Evolutionary conservation across 1,140 invertebrate genomes (phyloP), one percentile per base, ranked within the genome.

Genomic region (Zaprionus inermis): DNA sequence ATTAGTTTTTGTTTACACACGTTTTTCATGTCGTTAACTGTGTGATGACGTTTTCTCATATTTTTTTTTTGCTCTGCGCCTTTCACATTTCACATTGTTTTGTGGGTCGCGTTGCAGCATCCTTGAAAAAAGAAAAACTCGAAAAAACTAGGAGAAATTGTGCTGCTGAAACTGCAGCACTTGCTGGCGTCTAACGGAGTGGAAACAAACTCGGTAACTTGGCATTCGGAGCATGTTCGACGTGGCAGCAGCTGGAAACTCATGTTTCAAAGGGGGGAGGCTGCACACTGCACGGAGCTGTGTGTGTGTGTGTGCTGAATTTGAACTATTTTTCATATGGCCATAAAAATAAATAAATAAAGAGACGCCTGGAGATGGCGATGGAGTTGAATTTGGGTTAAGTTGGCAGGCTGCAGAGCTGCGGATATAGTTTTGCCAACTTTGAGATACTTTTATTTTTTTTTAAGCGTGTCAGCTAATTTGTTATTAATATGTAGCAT

Each of bases 1-100:
- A 86, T 90, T 90, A 90, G 81, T 90, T 90, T 81, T 90, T 90
- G 81, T 90, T 90, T 90, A 89, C 78, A 89, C 68, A 78, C 73
- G 72, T 85, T 90, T 74, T 79, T 76, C 80, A 80, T 79, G 73
- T 88, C 75, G 84, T 89, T 89, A 90, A 84, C 86, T 81, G 78
- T 81, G 81, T 81, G 74, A 84, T 78, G 79, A 38, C 71, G 70
- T 77, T 69, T 52, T 28, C 28, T 2, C 28, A n/a, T n/a, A n/a
- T n/a, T n/a, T n/a, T 28, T 24, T 58, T 68, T 76, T 76, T 55
- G n/a, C n/a, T 81, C 36, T n/a, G 36, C n/a, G 69, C 58, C 65
- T 72, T 77, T 69, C 68, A 51, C 64, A 60, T 57, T 77, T 67
- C 34, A 32, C 49, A 61, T 66, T 78, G 72, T 86, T 54, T 60